Evolutionary conservation across 1,140 invertebrate species (phyloP), one percentile per base, ranked within the genome.

Genomic region (Ruditapes philippinarum): DNA sequence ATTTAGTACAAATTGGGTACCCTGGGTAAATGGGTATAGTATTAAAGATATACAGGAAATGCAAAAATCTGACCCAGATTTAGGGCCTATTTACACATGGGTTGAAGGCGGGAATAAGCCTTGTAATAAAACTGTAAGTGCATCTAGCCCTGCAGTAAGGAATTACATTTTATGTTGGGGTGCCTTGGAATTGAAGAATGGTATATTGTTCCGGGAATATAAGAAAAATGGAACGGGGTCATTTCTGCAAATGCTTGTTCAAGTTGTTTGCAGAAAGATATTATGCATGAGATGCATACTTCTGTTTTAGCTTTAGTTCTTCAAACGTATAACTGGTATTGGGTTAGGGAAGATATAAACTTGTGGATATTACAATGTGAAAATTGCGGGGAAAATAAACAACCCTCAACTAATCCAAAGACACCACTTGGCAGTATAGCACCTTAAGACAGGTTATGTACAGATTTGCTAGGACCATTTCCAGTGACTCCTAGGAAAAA

Each of bases 381-480:
- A 5, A 51, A 49, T 73, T 68, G 65, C 45, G 81, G 40, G 9
- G 28, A 40, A 42, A 84, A 73, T 45, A 73, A 68, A 68, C 2
- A 3, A 17, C 12, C 65, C 11, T 7, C 74, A 17, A 49, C 0
- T 25, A 73, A 36, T 49, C 40, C 65, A 45, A 40, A 76, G 31
- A 49, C 78, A 25, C 36, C 45, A 11, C 31, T 88, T n/a, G 79
- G 79, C 19, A 80, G 51, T 33, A 79, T 88, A 51, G 85, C 54
- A 38, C 78, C 78, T 22, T 22, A 79, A 25, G 86, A 91, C n/a
- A 42, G 90, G n/a, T 40, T 91, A 36, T 45, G 74, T 3, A 90
- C 88, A 17, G 89, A 92, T 45, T 81, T 92, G 19, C 80, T 94
- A n/a, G 92, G 92, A 51, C 92, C 92, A 42, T 82, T 94, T 4